A percentile compares a stretch with the other conserved stretches of the same genome.
phyloP scores from a whole-genome alignment of 2,888 invertebrate species.

The Bugulina stolonifera region DNA sequence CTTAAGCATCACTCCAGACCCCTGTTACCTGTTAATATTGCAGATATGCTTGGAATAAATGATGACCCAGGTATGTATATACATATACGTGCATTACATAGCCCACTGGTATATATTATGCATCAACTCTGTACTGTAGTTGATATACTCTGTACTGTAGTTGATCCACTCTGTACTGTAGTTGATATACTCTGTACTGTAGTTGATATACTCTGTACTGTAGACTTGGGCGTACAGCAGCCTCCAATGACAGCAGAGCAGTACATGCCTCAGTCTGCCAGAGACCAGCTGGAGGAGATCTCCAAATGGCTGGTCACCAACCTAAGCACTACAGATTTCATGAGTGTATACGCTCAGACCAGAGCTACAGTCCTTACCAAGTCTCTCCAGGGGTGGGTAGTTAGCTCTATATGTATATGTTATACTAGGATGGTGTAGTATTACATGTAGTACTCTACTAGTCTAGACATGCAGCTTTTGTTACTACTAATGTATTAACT shows the following conservation, averaged over 20 bases:
- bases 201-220: neutral
- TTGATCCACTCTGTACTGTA: too few relatives aligned
- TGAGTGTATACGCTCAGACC: conserved; percentile 68
- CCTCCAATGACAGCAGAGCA: conserved; percentile 55
- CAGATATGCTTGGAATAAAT: conserved; percentile 79
- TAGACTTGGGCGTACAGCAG: neutral
- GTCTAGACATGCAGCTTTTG: too few relatives aligned
- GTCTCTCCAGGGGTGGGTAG: conserved; percentile 62
- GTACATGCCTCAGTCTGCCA: conserved; percentile 64
- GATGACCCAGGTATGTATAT: conserved; percentile 54
- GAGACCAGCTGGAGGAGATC: conserved; percentile 69
- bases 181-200: too few relatives aligned
- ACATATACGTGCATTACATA: too few relatives aligned
- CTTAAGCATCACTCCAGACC: conserved; percentile 79
- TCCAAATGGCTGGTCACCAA: conserved; percentile 79
- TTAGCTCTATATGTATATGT: too few relatives aligned
- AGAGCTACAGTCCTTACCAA: conserved; percentile 70
- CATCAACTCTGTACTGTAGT: too few relatives aligned
- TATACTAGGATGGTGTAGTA: too few relatives aligned
- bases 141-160: too few relatives aligned
- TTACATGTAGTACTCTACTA: too few relatives aligned
- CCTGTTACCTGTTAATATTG: conserved; percentile 75
- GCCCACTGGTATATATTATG: neutral
- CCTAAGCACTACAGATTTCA: conserved; percentile 65
- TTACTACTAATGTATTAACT: too few relatives aligned